These are phyloP conservation scores for Diaprepes abbreviatus DNA, from an alignment of 2,888 invertebrate species.

Conservation along the genomic window DNA sequence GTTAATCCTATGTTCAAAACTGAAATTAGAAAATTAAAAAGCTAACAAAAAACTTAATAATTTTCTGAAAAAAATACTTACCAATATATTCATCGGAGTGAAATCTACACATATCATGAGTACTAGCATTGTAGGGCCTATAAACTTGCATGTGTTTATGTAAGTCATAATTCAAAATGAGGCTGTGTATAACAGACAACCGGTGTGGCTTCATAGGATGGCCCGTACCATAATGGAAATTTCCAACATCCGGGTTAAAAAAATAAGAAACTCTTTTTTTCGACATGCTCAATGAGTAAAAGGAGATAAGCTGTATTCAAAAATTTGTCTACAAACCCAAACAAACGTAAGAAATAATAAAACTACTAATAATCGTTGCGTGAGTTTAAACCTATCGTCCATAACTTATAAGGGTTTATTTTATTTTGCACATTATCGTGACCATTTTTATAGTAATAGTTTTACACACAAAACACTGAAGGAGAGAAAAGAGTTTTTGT, in stretches of 20 bases:
- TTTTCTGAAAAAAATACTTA: conserved; percentile 36
- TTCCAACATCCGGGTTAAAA: conserved; percentile 97
- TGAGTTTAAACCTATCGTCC: conserved; percentile 70
- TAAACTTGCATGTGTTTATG: conserved; percentile 98
- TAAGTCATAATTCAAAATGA: conserved; percentile 95
- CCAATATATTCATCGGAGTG: conserved; percentile 96
- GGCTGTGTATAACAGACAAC: conserved; percentile 93
- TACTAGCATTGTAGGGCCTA: conserved; percentile 92
- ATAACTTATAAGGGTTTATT: no score
- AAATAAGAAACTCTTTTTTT: conserved; percentile 91
- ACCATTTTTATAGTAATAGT: no score
- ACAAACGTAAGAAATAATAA: conserved; percentile 75
- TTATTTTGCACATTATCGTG: background rate
- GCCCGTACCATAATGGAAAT: conserved; percentile 97
- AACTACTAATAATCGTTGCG: conserved; percentile 76
- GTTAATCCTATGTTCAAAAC: no score
- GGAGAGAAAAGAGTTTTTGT: no score
- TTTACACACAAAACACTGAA: background rate
- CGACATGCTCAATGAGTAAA: conserved; percentile 56
- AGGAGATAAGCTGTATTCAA: conserved; percentile 54
- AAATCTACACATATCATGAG: conserved; percentile 97
- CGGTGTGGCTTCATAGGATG: conserved; percentile 99
- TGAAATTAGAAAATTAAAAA: no score
- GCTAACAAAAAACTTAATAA: no score
- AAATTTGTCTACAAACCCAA: conserved; percentile 74